Evolutionary conservation across 1,140 invertebrate species (phyloP).

Genomic region (Euwallacea fornicatus): DNA sequence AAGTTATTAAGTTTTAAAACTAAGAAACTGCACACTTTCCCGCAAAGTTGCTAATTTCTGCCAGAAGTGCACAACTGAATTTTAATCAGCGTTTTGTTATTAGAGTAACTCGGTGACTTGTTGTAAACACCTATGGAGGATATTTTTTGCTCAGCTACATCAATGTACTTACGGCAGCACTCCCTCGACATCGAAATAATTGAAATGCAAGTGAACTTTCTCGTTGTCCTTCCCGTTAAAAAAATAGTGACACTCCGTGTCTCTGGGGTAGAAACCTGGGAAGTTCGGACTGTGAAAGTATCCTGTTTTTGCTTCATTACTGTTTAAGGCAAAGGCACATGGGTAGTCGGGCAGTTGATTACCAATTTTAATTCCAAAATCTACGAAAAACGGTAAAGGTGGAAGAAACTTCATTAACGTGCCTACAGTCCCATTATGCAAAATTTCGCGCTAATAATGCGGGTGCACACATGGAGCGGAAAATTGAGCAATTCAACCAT

Average conservation of each 20-base stretch:
- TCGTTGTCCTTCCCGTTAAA: constrained; percentile 83
- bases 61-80: too few species aligned
- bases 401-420: neutral
- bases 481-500: neutral
- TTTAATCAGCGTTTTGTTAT: too few species aligned
- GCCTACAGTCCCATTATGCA: too few species aligned
- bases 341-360: constrained; percentile 71
- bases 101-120: too few species aligned
- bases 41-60: too few species aligned
- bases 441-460: too few species aligned
- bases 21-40: too few species aligned
- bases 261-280: constrained; percentile 87
- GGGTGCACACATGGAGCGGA: neutral
- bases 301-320: constrained; percentile 74
- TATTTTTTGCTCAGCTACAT: neutral
- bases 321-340: constrained; percentile 83
- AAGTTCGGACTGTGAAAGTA: constrained; percentile 91
- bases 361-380: constrained; percentile 80
- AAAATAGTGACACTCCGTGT: constrained; percentile 93
- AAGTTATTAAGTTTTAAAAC: neutral
- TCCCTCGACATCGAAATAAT: constrained; percentile 90
- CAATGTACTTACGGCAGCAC: constrained; percentile 75
- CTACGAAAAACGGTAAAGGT: constrained; percentile 53
- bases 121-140: too few species aligned
- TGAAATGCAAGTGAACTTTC: constrained; percentile 83